These are phyloP conservation scores for Bombus haemorrhoidalis DNA, from an alignment of 1,140 invertebrate genomes.

Conservation along the genomic window DNA sequence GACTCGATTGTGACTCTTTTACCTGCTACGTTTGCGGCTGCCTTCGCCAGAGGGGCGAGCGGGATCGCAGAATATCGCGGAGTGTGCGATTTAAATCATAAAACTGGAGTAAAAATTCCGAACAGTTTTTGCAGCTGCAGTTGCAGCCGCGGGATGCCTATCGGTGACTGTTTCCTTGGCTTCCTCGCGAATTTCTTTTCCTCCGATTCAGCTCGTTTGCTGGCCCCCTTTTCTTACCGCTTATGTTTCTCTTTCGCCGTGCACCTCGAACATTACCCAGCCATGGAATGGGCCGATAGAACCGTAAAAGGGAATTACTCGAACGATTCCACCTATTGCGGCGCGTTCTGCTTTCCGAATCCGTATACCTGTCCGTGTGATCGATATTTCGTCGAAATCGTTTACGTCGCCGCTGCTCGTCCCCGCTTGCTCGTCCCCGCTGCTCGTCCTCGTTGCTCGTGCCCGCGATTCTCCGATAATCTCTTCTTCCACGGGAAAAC, in stretches of 20 bases:
- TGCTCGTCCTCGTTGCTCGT: not conserved
- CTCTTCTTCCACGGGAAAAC: not conserved
- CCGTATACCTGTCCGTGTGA: constrained; percentile 22
- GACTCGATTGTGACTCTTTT: constrained; percentile 72
- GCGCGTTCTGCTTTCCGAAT: not conserved
- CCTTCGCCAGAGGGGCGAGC: not conserved
- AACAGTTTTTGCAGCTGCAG: constrained; percentile 56
- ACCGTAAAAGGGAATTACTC: constrained; percentile 59
- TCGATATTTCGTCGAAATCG: constrained; percentile 29
- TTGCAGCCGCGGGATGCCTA: not conserved
- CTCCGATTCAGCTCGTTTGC: constrained; percentile 48
- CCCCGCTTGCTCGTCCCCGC: not conserved
- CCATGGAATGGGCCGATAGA: constrained; percentile 32
- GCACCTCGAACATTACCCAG: constrained; percentile 20
- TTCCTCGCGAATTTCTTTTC: constrained; percentile 25
- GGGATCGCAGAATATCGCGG: constrained; percentile 71
- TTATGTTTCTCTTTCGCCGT: constrained; percentile 52
- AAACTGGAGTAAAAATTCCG: constrained; percentile 77
- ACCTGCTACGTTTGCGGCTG: not conserved
- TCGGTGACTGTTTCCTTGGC: no score
- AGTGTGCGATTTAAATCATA: constrained; percentile 81
- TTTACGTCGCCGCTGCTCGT: constrained; percentile 3
- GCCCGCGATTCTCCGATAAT: constrained; percentile 30
- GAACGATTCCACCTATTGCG: constrained; percentile 31
- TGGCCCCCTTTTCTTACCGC: constrained; percentile 29